Evolutionary conservation across 2,797 vertebrate species (phyloP), one percentile per base, ranked within the genome.

Genomic region (Takifugu ocellatus): DNA sequence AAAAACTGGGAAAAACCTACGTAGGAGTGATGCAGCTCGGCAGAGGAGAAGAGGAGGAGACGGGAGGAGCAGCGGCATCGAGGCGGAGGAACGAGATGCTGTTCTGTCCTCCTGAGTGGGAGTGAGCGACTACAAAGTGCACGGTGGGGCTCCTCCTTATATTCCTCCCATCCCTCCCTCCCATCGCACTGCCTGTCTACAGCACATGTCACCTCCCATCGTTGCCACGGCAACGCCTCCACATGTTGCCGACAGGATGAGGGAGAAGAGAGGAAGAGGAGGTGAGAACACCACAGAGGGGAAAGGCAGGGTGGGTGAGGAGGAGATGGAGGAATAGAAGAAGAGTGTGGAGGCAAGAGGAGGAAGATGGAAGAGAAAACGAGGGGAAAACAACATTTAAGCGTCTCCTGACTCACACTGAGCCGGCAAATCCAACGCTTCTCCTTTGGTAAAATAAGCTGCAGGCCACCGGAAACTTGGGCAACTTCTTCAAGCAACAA

Each of bases 141-240:
- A 49, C 79, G 7, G 65, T 72, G 79, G 84, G 88, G 82, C 93
- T 87, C 90, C 90, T 94, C 94, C 93, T 96, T 95, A 94, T 96
- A 95, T 94, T 86, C 86, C 87, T 87, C 86, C 68, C 84, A 75
- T 78, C 73, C 78, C 72, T 88, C 88, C 87, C 67, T 90, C 89
- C 91, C 81, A n/a, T 88, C 89, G 89, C 90, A 21, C 72, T 74
- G 78, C 78, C 93, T 92, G 93, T 93, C 93, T 89, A 86, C 87
- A 86, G 93, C 95, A 97, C 94, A 94, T 95, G 94, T 94, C 94
- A 94, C 92, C 92, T 92, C 93, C 94, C 93, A 93, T 90, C 92
- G 94, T 97, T 96, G 93, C 94, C 91, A 96, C 93, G 92, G 94
- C 78, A 88, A 98, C 92, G 81, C 88, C 91, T 92, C 94, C 94